Base-by-base conservation (phyloP, 2,797 vertebrate genomes). In the Euthynnus affinis region DNA sequence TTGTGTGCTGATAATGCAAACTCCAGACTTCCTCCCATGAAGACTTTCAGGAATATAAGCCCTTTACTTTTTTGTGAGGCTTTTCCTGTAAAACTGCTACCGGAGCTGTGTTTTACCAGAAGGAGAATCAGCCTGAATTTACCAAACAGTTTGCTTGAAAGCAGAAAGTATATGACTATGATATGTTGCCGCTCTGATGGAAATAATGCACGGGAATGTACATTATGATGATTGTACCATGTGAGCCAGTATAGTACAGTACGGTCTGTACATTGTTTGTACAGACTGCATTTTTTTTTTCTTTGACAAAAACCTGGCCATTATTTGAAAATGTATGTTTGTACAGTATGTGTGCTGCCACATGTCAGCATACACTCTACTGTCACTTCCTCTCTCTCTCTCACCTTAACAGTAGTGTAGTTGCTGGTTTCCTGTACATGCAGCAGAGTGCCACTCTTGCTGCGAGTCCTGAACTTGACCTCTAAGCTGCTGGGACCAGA, bases 361-460 rank as follows among this genome's bases (percentile, higher is more conserved):
- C 15, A 52, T 13, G 37, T 34, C 49, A 48, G 17, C 17, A 6
- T 44, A 15, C 14, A 48, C 44, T 18, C 44, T 48, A 17, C 17
- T 17, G 4, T 37, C 52, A 29, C 27, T 29, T 29, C n/a, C 58
- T 18, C 49, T 5, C 2, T 27, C 29, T n/a, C 29, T 46, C 78
- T 93, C 87, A 99, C 98, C 97, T 97, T 98, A 63, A 99, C 91
- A 0, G 96, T 99, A 8, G 98, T 99, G 91, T 99, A 99, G 96
- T 99, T 99, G 94, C 97, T 98, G 95, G 87, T 97, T 89, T 98
- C 98, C 86, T 98, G 98, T 66, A 99, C 52, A 0, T 99, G 97
- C 82, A 99, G 88, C 90, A 99, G 88, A 9, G 97, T 81, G 8
- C 98, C 97, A 0, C 91, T 98, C 92, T 97, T 97, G 27, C 96